A percentile compares a stretch with the other conserved stretches of the same genome.
Conservation (phyloP, 2,113 vertebrate genomes). For the Cyanoramphus novaezelandiae region DNA sequence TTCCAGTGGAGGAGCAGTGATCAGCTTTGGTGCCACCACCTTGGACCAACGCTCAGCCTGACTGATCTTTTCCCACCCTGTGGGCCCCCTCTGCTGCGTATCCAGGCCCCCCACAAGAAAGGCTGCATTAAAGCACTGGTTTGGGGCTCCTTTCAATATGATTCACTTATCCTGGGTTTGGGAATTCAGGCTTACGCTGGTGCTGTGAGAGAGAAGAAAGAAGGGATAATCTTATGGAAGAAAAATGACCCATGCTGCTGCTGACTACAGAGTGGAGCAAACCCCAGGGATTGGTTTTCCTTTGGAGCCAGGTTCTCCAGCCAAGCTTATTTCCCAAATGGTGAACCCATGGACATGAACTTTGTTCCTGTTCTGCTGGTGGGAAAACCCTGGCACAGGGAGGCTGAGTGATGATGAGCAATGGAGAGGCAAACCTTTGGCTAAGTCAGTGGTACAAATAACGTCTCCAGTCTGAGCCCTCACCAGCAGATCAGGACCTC, state of each 20-base stretch:
- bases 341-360: background rate
- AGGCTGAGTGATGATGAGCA: background rate
- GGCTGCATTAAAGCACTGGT: fast-evolving
- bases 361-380: background rate
- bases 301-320: background rate
- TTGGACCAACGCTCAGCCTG: fast-evolving
- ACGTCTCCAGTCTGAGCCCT: background rate
- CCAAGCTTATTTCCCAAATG: background rate
- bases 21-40: background rate
- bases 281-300: background rate
- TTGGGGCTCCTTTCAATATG: background rate
- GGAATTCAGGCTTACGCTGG: background rate
- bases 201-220: background rate
- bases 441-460: background rate
- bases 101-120: background rate
- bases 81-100: fast-evolving
- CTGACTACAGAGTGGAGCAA: background rate
- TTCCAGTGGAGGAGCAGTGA: background rate
- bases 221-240: background rate
- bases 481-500: background rate
- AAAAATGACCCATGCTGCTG: background rate
- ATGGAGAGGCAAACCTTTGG: background rate
- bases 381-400: background rate
- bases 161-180: background rate
- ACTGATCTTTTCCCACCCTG: background rate